Conservation (phyloP, 37 sponge, comb jelly and placozoan genomes). For the Diacarnus erythraeanus region DNA sequence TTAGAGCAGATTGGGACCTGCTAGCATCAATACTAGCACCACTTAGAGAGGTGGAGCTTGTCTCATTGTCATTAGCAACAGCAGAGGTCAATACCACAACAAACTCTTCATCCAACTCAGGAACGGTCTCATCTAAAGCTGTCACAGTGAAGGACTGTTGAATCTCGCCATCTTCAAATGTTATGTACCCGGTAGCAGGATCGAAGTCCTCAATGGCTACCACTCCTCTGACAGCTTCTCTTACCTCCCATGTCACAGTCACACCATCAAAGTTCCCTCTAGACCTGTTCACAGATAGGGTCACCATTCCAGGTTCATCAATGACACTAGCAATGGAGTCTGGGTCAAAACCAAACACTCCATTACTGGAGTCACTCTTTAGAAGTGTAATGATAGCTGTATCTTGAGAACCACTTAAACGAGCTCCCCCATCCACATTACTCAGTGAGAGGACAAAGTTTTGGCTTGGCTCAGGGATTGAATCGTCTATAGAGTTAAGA, state of each 20-base stretch:
- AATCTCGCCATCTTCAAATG: slow-evolving; percentile 36
- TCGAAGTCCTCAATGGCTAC: slow-evolving; percentile 55
- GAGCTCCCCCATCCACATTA: slow-evolving; percentile 39
- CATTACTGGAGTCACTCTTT: slow-evolving; percentile 78
- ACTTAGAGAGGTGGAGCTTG: slow-evolving; percentile 74
- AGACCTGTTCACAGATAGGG: slow-evolving; percentile 35
- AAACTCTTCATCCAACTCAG: slow-evolving; percentile 74
- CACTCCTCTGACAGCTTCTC: background rate
- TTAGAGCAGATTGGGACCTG: slow-evolving; percentile 32
- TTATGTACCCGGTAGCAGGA: slow-evolving; percentile 30
- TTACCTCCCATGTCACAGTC: slow-evolving; percentile 59
- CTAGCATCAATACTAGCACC: slow-evolving; percentile 62
- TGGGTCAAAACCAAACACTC: slow-evolving; percentile 71
- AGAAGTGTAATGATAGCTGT: slow-evolving; percentile 44
- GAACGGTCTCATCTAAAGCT: slow-evolving; percentile 58
- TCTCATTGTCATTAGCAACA: slow-evolving; percentile 43
- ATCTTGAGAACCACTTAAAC: slow-evolving; percentile 4
- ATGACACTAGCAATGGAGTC: slow-evolving; percentile 4
- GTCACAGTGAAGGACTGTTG: slow-evolving; percentile 19
- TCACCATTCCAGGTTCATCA: slow-evolving; percentile 24
- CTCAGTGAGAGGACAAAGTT: slow-evolving; percentile 43
- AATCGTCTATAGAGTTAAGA: slow-evolving; percentile 57
- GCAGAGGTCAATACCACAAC: slow-evolving; percentile 44
- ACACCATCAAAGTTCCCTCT: slow-evolving; percentile 53
- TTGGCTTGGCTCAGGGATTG: slow-evolving; percentile 63